A percentile compares a stretch with the other conserved stretches of the same genome.
Evolutionary conservation across 2,888 invertebrate species (phyloP).

Genomic region (Glomeris marginata): DNA sequence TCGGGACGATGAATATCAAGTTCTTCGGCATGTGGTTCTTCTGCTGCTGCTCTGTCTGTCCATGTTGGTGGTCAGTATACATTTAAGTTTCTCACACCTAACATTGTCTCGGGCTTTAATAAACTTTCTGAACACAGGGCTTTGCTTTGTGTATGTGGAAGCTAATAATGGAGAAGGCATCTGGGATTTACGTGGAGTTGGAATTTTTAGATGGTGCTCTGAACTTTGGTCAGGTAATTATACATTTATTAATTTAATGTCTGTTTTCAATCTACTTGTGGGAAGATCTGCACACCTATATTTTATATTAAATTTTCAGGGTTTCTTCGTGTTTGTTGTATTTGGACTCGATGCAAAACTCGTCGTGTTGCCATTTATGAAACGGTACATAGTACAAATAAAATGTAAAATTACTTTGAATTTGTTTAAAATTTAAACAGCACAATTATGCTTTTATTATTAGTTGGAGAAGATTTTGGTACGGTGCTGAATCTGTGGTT

Average conservation of each 20-base stretch:
- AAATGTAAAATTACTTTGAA: neutral
- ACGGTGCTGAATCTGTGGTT: constrained; percentile 51
- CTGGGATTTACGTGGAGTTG: constrained; percentile 83
- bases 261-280: constrained; percentile 9
- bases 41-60: constrained; percentile 62
- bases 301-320: constrained; percentile 32
- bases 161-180: constrained; percentile 36
- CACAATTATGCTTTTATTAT: neutral
- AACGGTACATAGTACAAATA: constrained; percentile 32
- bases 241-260: neutral
- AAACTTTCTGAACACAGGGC: constrained; percentile 40
- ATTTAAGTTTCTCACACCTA: neutral
- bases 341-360: constrained; percentile 74
- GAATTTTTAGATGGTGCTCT: constrained; percentile 78
- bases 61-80: constrained; percentile 67
- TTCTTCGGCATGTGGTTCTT: constrained; percentile 63
- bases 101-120: neutral
- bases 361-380: constrained; percentile 46
- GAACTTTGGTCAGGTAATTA: constrained; percentile 55
- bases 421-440: neutral
- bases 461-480: constrained; percentile 31
- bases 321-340: constrained; percentile 64
- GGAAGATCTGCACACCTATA: neutral
- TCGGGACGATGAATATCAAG: constrained; percentile 38
- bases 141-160: constrained; percentile 42